phyloP scores from a whole-genome alignment of 35 echinoderm and acorn worm species.

The Diadema setosum region DNA sequence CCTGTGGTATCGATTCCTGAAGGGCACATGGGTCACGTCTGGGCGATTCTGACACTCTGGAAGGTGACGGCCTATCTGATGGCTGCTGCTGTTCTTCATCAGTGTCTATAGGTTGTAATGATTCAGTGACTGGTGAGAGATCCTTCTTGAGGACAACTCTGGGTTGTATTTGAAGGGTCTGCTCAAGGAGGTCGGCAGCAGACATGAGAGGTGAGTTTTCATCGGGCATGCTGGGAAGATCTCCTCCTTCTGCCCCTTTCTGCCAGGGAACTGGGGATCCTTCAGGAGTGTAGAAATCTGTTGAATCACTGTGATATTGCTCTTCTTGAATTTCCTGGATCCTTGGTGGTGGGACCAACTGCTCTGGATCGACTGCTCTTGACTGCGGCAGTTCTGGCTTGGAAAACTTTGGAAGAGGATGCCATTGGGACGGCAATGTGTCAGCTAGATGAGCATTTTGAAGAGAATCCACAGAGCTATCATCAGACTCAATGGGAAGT shows the following conservation, averaged over 20 bases:
- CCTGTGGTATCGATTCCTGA: neutral
- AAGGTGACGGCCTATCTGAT: neutral
- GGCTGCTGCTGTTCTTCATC: neutral
- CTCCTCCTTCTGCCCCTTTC: neutral
- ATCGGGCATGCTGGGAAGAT: neutral
- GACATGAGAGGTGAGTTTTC: neutral
- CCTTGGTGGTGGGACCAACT: neutral
- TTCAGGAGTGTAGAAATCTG: slow-evolving; percentile 1
- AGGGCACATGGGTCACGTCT: neutral
- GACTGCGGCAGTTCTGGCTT: neutral
- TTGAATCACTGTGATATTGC: slow-evolving; percentile 9
- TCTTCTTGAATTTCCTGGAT: neutral
- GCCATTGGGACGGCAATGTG: neutral
- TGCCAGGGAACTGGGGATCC: slow-evolving; percentile 19
- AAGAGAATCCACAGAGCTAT: neutral
- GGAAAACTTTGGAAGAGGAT: neutral
- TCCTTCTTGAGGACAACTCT: neutral
- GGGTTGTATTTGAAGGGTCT: neutral
- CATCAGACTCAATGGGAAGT: neutral
- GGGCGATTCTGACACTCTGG: neutral
- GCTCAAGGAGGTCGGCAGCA: neutral
- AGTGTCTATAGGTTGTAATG: neutral
- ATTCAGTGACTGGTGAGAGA: neutral
- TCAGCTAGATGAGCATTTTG: neutral
- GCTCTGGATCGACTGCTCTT: neutral